Base-by-base conservation (phyloP, 2,888 invertebrate genomes). In the Coremacera marginata region DNA sequence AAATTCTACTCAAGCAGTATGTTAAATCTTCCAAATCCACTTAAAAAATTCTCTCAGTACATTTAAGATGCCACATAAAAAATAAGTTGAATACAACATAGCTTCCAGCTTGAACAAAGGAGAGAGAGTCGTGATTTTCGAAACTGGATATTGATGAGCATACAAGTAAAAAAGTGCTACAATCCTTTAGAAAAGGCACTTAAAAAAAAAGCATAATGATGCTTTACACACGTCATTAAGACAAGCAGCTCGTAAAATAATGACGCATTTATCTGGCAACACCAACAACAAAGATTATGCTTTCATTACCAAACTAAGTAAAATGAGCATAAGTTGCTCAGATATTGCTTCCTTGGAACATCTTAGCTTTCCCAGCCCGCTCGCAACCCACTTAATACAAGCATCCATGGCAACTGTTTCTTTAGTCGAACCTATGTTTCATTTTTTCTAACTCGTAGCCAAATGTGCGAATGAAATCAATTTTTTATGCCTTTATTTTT, bases 381-480 rank as follows among this genome's bases (percentile, higher is more conserved):
- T 31, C 5, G 3, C 49, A 19, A 16, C 70, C 22, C 25, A 51
- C 27, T 5, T 44, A 16, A 1, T 55, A 3, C 37, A n/a, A 22
- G 9, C 31, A 31, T 31, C 0, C 22, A 22, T 34, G 9, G 5
- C 44, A 1, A 19, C 37, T 22, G 19, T 16, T 22, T 37, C 34
- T 22, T n/a, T 27, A 9, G 16, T 16, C 25, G 5, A 5, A 1
- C 19, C 14, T 31, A 11, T 52, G 34, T 37, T 70, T 83, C 82
- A 80, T 78, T 81, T 31, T 72, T 71, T 67, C 37, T 25, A 27
- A 70, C 44, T 19, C 70, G 55, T 70, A 70, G 76, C 60, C 51
- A 76, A 77, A 73, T 76, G 31, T 52, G 74, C 74, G 74, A 74
- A 22, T 71, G 44, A 70, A 77, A 77, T 77, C 75, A 74, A 74